Evolutionary conservation across 2,797 vertebrate genomes (phyloP).

Genomic region (Anas capensis): DNA sequence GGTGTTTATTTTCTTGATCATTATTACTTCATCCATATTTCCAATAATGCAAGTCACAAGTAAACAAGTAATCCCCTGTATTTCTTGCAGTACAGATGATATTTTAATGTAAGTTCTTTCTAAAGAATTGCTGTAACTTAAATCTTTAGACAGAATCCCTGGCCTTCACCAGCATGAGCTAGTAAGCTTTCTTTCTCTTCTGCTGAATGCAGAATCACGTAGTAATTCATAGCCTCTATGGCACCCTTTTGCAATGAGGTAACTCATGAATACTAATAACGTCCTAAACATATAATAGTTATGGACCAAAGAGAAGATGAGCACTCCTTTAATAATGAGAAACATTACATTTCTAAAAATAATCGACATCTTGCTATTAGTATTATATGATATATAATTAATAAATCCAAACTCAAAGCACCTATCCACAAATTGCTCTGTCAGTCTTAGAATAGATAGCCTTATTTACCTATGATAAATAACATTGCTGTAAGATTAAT

Average conservation of each 20-base stretch:
- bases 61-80: not conserved
- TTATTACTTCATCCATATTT: slow-evolving; percentile 9
- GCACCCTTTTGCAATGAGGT: slow-evolving; percentile 35
- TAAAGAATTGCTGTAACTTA: not conserved
- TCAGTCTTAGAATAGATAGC: not conserved
- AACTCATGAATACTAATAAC: slow-evolving; percentile 67
- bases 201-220: slow-evolving; percentile 35
- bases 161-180: not conserved
- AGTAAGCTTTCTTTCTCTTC: not conserved
- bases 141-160: not conserved
- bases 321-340: slow-evolving; percentile 9
- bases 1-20: not conserved
- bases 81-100: not conserved
- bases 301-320: slow-evolving; percentile 37
- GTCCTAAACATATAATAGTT: slow-evolving; percentile 25
- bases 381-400: not conserved
- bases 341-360: slow-evolving; percentile 42
- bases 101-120: not conserved
- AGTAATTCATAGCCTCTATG: not conserved
- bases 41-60: not conserved
- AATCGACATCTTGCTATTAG: not conserved
- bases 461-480: not conserved
- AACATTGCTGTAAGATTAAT: not conserved
- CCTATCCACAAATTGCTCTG: not conserved
- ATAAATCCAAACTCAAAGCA: not conserved